Percentiles rank a stretch among this genome's conserved stretches.
These are phyloP conservation scores for Struthidea cinerea DNA, from an alignment of 2,113 vertebrate genomes.

Conservation along the genomic window DNA sequence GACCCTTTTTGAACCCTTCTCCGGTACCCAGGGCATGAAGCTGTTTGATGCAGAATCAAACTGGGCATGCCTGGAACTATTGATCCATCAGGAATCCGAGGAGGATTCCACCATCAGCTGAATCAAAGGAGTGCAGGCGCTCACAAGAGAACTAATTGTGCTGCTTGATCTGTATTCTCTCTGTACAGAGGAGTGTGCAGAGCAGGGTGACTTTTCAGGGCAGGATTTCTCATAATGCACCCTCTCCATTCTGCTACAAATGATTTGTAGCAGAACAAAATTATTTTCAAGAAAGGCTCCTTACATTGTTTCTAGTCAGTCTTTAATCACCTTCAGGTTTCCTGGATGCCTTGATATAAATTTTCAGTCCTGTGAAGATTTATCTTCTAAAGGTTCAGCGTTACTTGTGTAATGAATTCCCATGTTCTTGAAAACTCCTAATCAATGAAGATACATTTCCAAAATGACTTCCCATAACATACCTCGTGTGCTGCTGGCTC, in stretches of 20 bases:
- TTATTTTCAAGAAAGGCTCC: not conserved
- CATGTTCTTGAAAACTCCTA: not conserved
- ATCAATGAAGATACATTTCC: not conserved
- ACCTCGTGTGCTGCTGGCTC: not conserved
- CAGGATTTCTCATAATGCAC: not conserved
- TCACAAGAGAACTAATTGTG: not conserved
- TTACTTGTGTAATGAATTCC: not conserved
- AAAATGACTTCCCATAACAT: not conserved
- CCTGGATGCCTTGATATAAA: not conserved
- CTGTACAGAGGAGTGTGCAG: not conserved
- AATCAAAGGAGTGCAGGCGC: not conserved
- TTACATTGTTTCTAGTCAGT: not conserved
- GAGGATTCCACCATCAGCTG: not conserved
- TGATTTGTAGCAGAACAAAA: not conserved
- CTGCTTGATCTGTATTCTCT: not conserved
- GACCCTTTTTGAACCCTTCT: not conserved
- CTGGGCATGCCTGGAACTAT: not conserved
- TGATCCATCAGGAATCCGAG: not conserved
- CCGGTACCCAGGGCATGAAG: not conserved
- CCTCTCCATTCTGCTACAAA: not conserved
- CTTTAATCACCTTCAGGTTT: conserved; percentile 8
- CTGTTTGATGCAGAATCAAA: not conserved
- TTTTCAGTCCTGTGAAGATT: not conserved
- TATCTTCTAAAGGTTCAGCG: not conserved
- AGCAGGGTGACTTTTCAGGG: not conserved